Conservation (phyloP, 1,140 invertebrate species). For the Hesperophylax magnus region DNA sequence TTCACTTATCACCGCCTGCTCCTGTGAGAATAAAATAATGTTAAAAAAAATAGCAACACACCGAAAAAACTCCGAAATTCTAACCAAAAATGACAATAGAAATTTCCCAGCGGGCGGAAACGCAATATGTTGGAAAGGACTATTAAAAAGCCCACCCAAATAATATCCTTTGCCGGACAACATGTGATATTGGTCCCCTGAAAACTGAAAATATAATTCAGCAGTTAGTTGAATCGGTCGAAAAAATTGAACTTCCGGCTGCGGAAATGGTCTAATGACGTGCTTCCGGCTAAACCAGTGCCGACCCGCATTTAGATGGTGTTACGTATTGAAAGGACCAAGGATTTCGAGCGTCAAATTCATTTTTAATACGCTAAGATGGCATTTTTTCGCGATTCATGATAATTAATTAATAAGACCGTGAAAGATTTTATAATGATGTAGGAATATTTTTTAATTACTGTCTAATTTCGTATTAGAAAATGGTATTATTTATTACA, state of each 20-base stretch:
- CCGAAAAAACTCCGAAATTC: not conserved
- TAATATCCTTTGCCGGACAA: not conserved
- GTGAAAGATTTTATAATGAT: no score
- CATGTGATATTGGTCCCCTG: not conserved
- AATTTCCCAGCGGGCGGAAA: conserved; percentile 11
- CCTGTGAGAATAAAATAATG: no score
- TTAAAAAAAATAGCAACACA: no score
- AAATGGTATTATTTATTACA: not conserved
- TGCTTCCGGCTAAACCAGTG: conserved; percentile 7
- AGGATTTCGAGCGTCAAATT: no score
- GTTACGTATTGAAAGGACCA: not conserved
- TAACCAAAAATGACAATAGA: not conserved
- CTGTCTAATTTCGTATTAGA: no score
- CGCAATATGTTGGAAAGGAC: not conserved
- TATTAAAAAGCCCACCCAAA: not conserved
- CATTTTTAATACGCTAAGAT: no score
- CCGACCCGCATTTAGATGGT: not conserved
- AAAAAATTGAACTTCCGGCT: conserved; percentile 36
- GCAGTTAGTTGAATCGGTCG: conserved; percentile 21
- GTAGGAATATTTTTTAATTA: no score
- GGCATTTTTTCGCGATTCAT: no score
- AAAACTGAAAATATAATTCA: conserved; percentile 8
- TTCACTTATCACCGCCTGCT: no score
- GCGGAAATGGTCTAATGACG: conserved; percentile 36
- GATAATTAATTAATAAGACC: no score